Percentiles rank a stretch among this genome's conserved stretches.
Conservation (phyloP, 2,797 vertebrate genomes). For the Bradypodion ventrale region DNA sequence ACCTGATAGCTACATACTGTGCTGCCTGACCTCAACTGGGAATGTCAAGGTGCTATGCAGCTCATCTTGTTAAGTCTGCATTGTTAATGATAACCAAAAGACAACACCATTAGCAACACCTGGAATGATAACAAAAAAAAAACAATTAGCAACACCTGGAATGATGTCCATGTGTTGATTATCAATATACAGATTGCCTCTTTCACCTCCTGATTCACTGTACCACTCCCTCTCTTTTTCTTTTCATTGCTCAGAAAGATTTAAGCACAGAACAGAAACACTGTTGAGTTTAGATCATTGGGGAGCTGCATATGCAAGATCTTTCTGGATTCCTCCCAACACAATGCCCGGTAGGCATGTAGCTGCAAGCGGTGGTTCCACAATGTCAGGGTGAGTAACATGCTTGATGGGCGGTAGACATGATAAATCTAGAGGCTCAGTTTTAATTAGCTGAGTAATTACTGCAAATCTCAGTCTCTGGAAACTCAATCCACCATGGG, state of each 20-base stretch:
- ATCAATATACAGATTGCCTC: not conserved
- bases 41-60: not conserved
- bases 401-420: slow-evolving; percentile 11
- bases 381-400: slow-evolving; percentile 8
- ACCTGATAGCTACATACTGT: too few relatives aligned
- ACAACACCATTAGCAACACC: not conserved
- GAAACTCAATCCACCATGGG: slow-evolving; percentile 56
- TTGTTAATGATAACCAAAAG: not conserved
- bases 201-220: not conserved
- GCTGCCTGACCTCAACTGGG: not conserved
- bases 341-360: not conserved
- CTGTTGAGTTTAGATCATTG: not conserved
- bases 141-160: not conserved
- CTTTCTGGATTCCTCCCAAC: not conserved
- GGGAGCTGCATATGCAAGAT: not conserved
- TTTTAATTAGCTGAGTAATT: slow-evolving; percentile 51
- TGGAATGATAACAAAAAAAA: not conserved
- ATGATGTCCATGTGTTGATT: not conserved
- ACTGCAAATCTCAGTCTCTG: slow-evolving; percentile 33
- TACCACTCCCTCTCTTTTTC: not conserved
- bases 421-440: slow-evolving; percentile 15
- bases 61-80: not conserved
- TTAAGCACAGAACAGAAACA: not conserved
- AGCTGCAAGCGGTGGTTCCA: not conserved
- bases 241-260: not conserved